These are phyloP conservation scores for Aspidiotus rigidus DNA, from an alignment of 2,888 invertebrate genomes.

Conservation along the genomic window DNA sequence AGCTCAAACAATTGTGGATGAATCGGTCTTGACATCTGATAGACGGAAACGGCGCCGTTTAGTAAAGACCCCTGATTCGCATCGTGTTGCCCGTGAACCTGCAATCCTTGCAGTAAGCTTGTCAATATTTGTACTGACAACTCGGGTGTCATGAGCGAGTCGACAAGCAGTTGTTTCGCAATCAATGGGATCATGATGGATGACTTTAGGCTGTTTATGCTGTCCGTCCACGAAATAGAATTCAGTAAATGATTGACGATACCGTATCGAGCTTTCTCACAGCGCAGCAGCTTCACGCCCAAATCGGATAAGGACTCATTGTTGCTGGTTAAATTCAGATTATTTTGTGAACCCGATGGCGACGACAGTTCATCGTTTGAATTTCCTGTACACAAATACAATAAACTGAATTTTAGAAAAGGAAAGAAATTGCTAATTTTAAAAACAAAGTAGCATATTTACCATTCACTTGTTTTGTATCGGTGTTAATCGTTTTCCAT, in stretches of 20 bases:
- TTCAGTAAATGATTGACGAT: conserved; percentile 34
- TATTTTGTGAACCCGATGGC: conserved; percentile 43
- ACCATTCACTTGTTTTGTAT: conserved; percentile 33
- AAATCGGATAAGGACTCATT: conserved; percentile 73
- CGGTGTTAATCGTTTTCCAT: conserved; percentile 53
- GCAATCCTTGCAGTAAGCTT: conserved; percentile 67
- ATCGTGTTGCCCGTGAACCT: conserved; percentile 83
- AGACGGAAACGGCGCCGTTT: conserved; percentile 56
- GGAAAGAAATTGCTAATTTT: not conserved
- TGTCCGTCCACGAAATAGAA: conserved; percentile 64
- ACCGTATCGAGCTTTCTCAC: conserved; percentile 54
- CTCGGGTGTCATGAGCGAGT: conserved; percentile 54
- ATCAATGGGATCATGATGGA: conserved; percentile 63
- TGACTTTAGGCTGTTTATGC: conserved; percentile 71
- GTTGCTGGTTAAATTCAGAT: conserved; percentile 15
- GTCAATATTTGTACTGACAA: conserved; percentile 60
- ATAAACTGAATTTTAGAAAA: not conserved
- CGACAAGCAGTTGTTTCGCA: conserved; percentile 55
- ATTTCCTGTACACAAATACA: conserved; percentile 6
- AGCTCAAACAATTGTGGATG: conserved; percentile 61
- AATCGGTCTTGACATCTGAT: conserved; percentile 68
- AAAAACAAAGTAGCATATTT: not conserved
- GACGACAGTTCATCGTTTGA: conserved; percentile 12
- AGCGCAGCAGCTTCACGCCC: conserved; percentile 62
- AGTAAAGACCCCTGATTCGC: conserved; percentile 61